A percentile compares a stretch with the other conserved stretches of the same genome.
Conservation (phyloP, 2,888 invertebrate species). For the Alentia gelatinosa region DNA sequence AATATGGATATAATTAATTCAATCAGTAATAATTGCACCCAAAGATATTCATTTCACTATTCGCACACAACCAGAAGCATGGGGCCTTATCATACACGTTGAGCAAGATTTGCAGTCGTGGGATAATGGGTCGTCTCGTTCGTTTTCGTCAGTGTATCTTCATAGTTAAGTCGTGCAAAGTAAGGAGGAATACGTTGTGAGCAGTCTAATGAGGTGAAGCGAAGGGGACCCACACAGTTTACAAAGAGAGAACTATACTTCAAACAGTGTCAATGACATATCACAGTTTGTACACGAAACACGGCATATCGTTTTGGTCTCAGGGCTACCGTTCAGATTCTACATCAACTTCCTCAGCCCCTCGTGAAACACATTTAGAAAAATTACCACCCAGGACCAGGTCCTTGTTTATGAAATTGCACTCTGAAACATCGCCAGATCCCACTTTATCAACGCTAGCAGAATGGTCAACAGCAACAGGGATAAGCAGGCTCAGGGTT, state of each 20-base stretch:
- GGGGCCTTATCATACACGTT: neutral
- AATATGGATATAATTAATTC: neutral
- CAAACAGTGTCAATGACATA: neutral
- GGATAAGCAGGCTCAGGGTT: too few relatives aligned
- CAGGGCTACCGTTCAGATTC: neutral
- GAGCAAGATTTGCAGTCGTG: neutral
- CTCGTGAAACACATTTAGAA: neutral
- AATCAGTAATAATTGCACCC: neutral
- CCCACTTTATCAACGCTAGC: neutral
- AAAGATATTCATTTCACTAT: neutral
- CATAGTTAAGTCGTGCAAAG: neutral
- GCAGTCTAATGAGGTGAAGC: neutral
- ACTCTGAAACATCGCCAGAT: neutral
- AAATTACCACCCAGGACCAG: too few relatives aligned
- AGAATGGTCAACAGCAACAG: too few relatives aligned
- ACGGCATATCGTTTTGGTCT: neutral
- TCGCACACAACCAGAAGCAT: neutral
- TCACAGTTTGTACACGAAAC: constrained; percentile 25
- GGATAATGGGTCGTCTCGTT: neutral
- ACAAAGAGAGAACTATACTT: neutral
- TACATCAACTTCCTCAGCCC: neutral
- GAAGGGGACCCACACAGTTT: neutral
- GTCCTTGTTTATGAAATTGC: neutral
- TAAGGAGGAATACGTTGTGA: too few relatives aligned
- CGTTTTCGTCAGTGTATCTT: neutral